A percentile compares a stretch with the other conserved stretches of the same genome.
Evolutionary conservation across 1,140 invertebrate species (phyloP).

Genomic region (Oedothorax gibbosus): DNA sequence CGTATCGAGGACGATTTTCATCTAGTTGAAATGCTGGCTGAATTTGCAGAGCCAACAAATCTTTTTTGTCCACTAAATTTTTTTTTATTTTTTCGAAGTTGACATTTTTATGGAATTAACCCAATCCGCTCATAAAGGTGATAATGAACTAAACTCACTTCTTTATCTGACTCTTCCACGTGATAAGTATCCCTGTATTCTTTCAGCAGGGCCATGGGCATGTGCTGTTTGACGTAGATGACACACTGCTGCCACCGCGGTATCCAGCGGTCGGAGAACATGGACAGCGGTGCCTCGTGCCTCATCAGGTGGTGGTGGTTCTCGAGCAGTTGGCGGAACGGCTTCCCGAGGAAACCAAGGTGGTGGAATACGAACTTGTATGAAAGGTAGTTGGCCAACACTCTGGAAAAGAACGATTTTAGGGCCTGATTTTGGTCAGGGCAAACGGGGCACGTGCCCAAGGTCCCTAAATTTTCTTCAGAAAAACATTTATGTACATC

Average conservation of each 20-base stretch:
- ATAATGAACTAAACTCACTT: no score
- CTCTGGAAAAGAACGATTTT: neutral
- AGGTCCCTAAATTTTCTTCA: no score
- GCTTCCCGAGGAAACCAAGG: conserved; percentile 15
- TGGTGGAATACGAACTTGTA: conserved; percentile 43
- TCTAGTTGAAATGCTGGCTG: no score
- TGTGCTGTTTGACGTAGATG: conserved; percentile 8
- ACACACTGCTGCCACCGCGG: conserved; percentile 48
- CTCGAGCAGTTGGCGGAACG: conserved; percentile 39
- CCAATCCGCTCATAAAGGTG: no score
- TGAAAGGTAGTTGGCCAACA: conserved; percentile 38
- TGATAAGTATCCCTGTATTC: neutral
- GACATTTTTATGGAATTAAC: no score
- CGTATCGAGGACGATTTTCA: no score
- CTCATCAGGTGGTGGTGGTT: neutral
- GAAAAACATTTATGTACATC: neutral
- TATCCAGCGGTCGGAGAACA: conserved; percentile 20
- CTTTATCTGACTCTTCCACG: neutral
- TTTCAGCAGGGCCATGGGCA: conserved; percentile 13
- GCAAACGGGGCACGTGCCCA: no score
- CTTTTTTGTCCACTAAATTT: no score
- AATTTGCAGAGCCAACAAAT: no score
- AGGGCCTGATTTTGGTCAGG: neutral
- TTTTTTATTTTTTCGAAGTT: no score
- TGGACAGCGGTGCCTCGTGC: neutral